Conservation (phyloP, 2,888 invertebrate species). For the Nomada hirtipes region DNA sequence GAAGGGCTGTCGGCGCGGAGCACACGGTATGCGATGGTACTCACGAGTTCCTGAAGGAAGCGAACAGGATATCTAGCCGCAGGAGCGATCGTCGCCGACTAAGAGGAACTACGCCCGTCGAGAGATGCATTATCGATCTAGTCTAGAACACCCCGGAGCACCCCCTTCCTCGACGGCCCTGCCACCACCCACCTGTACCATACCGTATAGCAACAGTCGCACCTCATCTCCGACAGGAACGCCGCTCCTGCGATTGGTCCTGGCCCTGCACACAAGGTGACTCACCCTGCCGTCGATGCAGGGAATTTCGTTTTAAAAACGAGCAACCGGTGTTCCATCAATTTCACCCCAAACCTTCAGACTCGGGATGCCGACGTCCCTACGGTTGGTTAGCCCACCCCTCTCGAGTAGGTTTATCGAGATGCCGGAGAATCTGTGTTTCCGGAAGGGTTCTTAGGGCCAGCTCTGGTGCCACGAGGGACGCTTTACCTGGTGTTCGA, state of each 20-base stretch:
- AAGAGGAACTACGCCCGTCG: conserved; percentile 76
- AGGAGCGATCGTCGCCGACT: conserved; percentile 75
- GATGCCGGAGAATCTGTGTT: not conserved
- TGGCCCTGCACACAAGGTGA: conserved; percentile 38
- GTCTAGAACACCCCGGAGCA: conserved; percentile 76
- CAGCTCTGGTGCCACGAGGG: not conserved
- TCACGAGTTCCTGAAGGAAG: conserved; percentile 31
- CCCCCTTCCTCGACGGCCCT: conserved; percentile 73
- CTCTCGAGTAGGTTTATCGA: not conserved
- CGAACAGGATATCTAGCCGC: conserved; percentile 56
- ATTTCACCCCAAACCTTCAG: conserved; percentile 31
- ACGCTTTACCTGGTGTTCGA: too few species aligned
- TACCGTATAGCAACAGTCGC: conserved; percentile 77
- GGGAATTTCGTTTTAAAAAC: conserved; percentile 29
- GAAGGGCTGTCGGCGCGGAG: not conserved
- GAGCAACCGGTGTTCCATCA: conserved; percentile 51
- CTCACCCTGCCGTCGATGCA: conserved; percentile 28
- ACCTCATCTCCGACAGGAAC: conserved; percentile 64
- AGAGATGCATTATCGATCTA: conserved; percentile 82
- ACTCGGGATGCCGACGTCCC: not conserved
- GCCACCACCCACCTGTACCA: conserved; percentile 80
- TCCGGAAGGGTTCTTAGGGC: not conserved
- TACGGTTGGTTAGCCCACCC: conserved; percentile 13
- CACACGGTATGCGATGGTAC: conserved; percentile 1
- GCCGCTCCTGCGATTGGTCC: conserved; percentile 61